phyloP scores from a whole-genome alignment of 37 sponge, comb jelly and placozoan species.

The Diacarnus erythraeanus region DNA sequence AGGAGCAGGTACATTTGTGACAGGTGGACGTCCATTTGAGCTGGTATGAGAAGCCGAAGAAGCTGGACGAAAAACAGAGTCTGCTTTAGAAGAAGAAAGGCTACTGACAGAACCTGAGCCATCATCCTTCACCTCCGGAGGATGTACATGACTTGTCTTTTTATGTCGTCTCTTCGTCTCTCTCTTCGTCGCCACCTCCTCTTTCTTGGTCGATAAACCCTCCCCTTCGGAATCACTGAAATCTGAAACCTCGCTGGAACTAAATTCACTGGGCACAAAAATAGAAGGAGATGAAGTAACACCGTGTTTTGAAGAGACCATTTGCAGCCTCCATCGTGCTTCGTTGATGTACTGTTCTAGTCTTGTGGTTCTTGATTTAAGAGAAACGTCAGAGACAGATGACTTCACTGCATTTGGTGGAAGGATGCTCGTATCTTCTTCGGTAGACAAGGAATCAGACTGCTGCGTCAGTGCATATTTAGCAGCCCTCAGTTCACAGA shows the following conservation, averaged over 20 bases:
- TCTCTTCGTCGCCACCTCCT: not conserved
- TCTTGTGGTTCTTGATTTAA: constrained; percentile 62
- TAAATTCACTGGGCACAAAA: not conserved
- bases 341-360: constrained; percentile 88
- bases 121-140: not conserved
- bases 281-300: not conserved
- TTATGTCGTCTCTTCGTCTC: not conserved
- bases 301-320: constrained; percentile 66
- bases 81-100: not conserved
- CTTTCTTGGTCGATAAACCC: not conserved
- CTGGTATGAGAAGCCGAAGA: not conserved
- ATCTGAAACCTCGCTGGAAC: not conserved
- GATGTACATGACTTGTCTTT: not conserved
- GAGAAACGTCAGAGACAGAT: constrained; percentile 39
- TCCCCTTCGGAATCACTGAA: not conserved
- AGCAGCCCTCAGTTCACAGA: constrained; percentile 52
- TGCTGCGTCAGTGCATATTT: constrained; percentile 37
- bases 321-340: constrained; percentile 86
- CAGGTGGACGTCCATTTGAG: not conserved
- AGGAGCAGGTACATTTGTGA: not conserved
- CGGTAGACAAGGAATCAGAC: not conserved
- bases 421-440: not conserved
- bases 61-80: not conserved
- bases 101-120: not conserved
- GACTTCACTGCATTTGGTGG: constrained; percentile 29